These are phyloP conservation scores for Brenthis hecate DNA, from an alignment of 2,888 invertebrate genomes.

Conservation along the genomic window DNA sequence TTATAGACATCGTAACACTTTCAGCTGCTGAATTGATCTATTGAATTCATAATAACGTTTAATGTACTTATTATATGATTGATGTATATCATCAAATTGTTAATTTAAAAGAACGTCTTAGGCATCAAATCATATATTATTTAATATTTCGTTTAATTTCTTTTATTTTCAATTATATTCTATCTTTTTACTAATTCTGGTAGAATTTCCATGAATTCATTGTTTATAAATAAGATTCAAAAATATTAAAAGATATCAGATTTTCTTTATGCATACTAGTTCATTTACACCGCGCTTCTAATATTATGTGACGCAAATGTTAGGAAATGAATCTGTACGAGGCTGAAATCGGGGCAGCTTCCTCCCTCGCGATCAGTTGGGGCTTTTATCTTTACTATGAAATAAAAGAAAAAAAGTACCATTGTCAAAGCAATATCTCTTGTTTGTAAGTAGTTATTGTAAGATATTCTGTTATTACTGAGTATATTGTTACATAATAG, in stretches of 20 bases:
- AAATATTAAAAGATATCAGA: background rate
- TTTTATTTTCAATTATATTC: no score
- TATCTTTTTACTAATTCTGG: no score
- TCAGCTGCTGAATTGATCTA: conserved; percentile 66
- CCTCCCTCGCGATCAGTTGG: conserved; percentile 62
- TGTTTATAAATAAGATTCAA: background rate
- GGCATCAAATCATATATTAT: no score
- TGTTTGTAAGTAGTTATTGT: conserved; percentile 72
- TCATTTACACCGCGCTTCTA: conserved; percentile 51
- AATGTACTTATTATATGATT: conserved; percentile 50
- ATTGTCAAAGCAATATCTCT: conserved; percentile 71
- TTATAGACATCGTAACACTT: conserved; percentile 69
- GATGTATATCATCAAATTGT: no score
- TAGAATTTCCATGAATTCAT: no score
- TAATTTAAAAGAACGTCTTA: no score
- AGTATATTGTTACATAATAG: conserved; percentile 61
- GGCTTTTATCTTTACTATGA: conserved; percentile 74
- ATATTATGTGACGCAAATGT: conserved; percentile 71
- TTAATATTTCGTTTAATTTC: no score
- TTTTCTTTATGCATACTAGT: conserved; percentile 2
- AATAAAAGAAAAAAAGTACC: conserved; percentile 70
- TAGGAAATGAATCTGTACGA: conserved; percentile 64
- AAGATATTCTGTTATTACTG: conserved; percentile 66
- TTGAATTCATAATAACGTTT: conserved; percentile 71
- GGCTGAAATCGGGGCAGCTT: conserved; percentile 60